phyloP scores from a whole-genome alignment of 2,888 invertebrate species.

The Adelognathus sp. region DNA sequence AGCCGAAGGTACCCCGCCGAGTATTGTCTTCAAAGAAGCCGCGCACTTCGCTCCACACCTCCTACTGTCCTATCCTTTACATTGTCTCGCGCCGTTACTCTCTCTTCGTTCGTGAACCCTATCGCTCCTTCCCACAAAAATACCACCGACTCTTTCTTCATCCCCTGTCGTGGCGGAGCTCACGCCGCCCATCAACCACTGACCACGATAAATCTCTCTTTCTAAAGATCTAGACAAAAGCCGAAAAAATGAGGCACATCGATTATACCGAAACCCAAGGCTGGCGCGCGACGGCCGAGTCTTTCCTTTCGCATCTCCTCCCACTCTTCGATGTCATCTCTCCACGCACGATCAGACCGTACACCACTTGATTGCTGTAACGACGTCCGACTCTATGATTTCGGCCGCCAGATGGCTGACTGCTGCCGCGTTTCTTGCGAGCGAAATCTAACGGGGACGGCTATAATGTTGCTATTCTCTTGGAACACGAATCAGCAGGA shows the following conservation, averaged over 20 bases:
- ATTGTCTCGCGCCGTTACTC: slow-evolving; percentile 7
- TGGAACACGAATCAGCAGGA: too few relatives aligned
- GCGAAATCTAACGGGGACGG: too few relatives aligned
- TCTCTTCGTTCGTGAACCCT: slow-evolving; percentile 5
- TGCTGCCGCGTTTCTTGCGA: too few relatives aligned
- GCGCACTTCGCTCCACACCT: slow-evolving; percentile 60
- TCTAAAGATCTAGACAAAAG: slow-evolving; percentile 71
- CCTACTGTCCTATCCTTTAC: slow-evolving; percentile 24
- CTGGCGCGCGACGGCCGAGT: slow-evolving; percentile 10
- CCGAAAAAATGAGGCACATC: slow-evolving; percentile 73
- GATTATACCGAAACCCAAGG: slow-evolving; percentile 67
- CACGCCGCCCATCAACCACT: slow-evolving; percentile 60
- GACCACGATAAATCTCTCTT: slow-evolving; percentile 73
- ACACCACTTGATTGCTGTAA: neutral
- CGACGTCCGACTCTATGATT: too few relatives aligned
- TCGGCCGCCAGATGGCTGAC: slow-evolving; percentile 33
- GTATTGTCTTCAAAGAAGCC: slow-evolving; percentile 72
- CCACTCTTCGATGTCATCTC: neutral
- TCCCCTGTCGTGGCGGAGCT: slow-evolving; percentile 38
- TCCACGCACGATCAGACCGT: slow-evolving; percentile 7
- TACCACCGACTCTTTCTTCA: slow-evolving; percentile 49
- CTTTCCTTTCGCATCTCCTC: neutral
- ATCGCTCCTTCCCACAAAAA: slow-evolving; percentile 47
- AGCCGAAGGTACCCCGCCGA: slow-evolving; percentile 68
- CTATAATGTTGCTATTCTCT: too few relatives aligned